Base-by-base conservation (phyloP, 2,888 invertebrate species). In the Odontomyia ornata region DNA sequence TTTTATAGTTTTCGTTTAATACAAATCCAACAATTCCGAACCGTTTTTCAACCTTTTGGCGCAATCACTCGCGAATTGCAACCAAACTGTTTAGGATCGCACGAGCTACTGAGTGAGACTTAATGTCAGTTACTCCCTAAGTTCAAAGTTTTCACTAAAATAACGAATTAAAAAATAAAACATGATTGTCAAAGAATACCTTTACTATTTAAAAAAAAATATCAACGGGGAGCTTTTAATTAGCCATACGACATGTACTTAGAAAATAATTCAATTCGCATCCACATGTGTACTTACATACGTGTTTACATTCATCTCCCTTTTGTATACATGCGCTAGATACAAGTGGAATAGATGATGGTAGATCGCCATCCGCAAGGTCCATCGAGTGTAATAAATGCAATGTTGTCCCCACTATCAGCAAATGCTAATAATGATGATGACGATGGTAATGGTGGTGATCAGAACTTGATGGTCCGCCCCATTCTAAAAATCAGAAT, bases 1-100 rank as follows among this genome's bases (percentile, higher is more conserved):
- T 36, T 30, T n/a, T 30, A 36, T 36, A 36, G 36, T 36, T 36
- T 5, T 5, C 36, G 36, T 36, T n/a, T 1, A 28, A 64, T 21
- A 18, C 15, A n/a, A 36, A 2, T 36, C 36, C 13, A 21, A 43
- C 47, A 25, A 69, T 46, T 46, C 18, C 7, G 30, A 30, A 56
- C 36, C 7, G n/a, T 30, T 36, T 72, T 52, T 56, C 18, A 11
- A 72, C 0, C 18, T 56, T 60, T 43, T 69, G 46, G 30, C 57
- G 36, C 60, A 52, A 73, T 47, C 36, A 30, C 25, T 60, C 36
- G 23, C 11, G 21, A 72, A 52, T 27, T 73, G 77, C 77, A 56
- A 47, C 77, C 72, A 73, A 77, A 36, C 77, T 72, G 36, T 64
- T 43, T 73, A 73, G 47, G 72, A 77, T 73, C 77, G 28, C 73